Conservation (phyloP, 2,113 vertebrate genomes). For the Dinomys branickii region DNA sequence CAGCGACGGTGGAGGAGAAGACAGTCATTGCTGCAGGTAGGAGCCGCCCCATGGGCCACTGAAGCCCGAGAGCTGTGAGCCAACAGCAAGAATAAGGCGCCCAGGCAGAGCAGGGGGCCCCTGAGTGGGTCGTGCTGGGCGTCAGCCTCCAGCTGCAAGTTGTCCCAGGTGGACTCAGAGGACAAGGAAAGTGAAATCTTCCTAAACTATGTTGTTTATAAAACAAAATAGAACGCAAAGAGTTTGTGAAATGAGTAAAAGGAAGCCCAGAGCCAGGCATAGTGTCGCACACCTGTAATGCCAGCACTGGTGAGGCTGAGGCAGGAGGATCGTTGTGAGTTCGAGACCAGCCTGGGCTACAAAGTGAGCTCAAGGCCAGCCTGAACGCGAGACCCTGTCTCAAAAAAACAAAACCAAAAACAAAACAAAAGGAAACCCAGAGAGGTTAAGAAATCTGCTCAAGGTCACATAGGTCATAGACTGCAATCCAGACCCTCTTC, state of each 20-base stretch:
- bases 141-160: rapidly evolving
- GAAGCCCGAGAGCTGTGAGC: rapidly evolving
- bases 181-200: neutral
- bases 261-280: too few species aligned
- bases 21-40: constrained; percentile 96
- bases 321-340: too few species aligned
- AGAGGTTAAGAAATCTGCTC: neutral
- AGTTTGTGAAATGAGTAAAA: neutral
- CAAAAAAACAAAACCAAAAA: too few species aligned
- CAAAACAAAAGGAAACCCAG: neutral
- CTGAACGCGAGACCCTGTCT: too few species aligned
- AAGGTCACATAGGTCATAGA: neutral
- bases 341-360: too few species aligned
- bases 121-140: rapidly evolving
- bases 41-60: constrained; percentile 34
- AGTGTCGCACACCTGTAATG: too few species aligned
- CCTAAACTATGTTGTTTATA: neutral
- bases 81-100: neutral
- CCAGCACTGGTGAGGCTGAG: too few species aligned
- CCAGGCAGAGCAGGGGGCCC: rapidly evolving
- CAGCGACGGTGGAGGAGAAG: constrained; percentile 92
- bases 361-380: too few species aligned
- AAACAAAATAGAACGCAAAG: neutral
- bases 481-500: neutral
- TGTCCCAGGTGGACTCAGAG: neutral